A percentile compares a stretch with the other conserved stretches of the same genome.
Evolutionary conservation across 2,888 invertebrate genomes (phyloP).

Genomic region (Leucophenga montana): DNA sequence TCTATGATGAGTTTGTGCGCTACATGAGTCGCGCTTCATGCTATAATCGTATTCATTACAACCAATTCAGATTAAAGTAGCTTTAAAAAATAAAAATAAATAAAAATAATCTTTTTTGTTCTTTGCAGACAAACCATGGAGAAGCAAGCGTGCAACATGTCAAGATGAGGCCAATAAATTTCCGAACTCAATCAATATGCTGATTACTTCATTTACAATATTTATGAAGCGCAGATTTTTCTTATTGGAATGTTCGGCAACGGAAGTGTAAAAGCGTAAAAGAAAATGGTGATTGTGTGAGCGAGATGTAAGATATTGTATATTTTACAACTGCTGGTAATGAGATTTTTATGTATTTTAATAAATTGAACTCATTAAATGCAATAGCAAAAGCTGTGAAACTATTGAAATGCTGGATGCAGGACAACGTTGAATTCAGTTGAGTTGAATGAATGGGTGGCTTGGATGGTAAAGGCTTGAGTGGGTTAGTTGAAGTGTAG

Average conservation of each 20-base stretch:
- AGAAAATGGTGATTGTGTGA: not conserved
- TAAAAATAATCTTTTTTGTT: not conserved
- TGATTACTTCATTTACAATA: conserved; percentile 60
- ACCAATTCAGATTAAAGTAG: conserved; percentile 12
- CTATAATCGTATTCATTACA: conserved; percentile 17
- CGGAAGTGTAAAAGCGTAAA: not conserved
- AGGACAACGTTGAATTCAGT: conserved; percentile 39
- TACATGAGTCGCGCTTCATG: not conserved
- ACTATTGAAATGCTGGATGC: not conserved
- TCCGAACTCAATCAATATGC: conserved; percentile 53
- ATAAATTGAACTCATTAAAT: conserved; percentile 64
- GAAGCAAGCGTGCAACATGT: conserved; percentile 13
- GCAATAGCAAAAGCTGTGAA: conserved; percentile 25
- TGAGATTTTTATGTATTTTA: conserved; percentile 39
- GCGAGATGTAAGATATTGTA: not conserved
- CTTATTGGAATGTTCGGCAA: not conserved
- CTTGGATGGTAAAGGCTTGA: no score
- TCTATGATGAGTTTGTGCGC: not conserved
- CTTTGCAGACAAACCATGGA: no score
- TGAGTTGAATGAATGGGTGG: no score
- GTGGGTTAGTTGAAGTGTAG: no score
- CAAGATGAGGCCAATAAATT: conserved; percentile 36
- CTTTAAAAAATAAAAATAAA: not conserved
- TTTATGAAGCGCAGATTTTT: conserved; percentile 60
- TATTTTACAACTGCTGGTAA: conserved; percentile 6